These are phyloP conservation scores for Merluccius polli DNA, from an alignment of 2,797 vertebrate species.

Conservation along the genomic window DNA sequence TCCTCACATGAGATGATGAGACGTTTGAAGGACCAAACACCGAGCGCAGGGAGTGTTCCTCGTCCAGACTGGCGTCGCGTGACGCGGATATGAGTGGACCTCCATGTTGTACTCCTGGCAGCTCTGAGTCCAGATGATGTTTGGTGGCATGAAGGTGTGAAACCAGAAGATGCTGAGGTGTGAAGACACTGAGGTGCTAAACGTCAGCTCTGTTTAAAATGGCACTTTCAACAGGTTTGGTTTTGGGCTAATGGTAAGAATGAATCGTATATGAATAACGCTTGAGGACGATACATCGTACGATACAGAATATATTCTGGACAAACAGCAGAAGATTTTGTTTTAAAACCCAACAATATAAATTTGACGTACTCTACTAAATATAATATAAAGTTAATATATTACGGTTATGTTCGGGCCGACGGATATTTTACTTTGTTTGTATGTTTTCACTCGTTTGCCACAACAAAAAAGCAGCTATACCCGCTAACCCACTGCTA, in stretches of 20 bases:
- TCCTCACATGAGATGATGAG: neutral
- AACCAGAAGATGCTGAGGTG: neutral
- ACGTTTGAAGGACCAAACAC: neutral
- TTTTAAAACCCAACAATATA: neutral
- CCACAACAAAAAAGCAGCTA: neutral
- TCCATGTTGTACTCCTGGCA: neutral
- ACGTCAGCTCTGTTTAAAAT: neutral
- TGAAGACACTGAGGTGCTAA: too few relatives aligned
- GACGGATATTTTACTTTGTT: neutral
- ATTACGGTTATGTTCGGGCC: neutral
- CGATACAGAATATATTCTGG: neutral
- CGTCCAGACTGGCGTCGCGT: neutral
- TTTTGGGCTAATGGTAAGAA: neutral
- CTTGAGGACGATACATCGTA: neutral
- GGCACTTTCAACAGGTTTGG: neutral
- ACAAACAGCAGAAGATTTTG: neutral
- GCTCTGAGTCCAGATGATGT: neutral
- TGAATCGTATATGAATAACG: neutral
- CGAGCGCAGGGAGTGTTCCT: neutral
- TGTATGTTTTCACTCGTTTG: neutral
- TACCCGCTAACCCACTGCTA: neutral
- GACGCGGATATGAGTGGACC: too few relatives aligned
- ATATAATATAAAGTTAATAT: neutral
- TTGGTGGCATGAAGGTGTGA: neutral
- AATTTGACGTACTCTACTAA: neutral